Percentiles rank a stretch among this genome's conserved stretches.
Conservation (phyloP, 2,888 invertebrate species). For the Athalia circularis region DNA sequence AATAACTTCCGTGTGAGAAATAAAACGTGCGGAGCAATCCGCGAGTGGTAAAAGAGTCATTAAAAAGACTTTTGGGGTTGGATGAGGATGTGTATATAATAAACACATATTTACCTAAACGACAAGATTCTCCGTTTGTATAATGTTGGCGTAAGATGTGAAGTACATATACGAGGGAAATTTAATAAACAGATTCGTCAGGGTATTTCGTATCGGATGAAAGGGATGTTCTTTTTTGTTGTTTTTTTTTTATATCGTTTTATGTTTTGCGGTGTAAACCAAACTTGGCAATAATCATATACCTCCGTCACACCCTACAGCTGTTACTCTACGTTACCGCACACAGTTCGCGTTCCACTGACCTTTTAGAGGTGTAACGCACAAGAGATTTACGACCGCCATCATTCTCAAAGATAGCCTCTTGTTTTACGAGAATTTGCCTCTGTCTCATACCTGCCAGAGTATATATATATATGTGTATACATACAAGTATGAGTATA, state of each 20-base stretch:
- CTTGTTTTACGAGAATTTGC: constrained; percentile 36
- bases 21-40: constrained; percentile 27
- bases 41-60: constrained; percentile 6
- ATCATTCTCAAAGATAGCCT: constrained; percentile 42
- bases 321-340: background rate
- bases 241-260: too few relatives aligned
- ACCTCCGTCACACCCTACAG: too few relatives aligned
- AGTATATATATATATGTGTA: too few relatives aligned
- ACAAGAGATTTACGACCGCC: constrained; percentile 20
- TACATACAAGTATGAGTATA: too few relatives aligned
- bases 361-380: constrained; percentile 10
- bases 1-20: constrained; percentile 8
- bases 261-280: too few relatives aligned
- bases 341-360: constrained; percentile 10
- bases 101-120: background rate
- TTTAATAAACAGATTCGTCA: too few relatives aligned
- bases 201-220: too few relatives aligned
- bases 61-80: constrained; percentile 11
- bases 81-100: background rate
- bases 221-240: too few relatives aligned
- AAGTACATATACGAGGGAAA: too few relatives aligned
- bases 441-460: background rate
- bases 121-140: too few relatives aligned
- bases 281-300: background rate
- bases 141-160: too few relatives aligned